Base-by-base conservation (phyloP, 2,113 vertebrate species). In the Ia io region DNA sequence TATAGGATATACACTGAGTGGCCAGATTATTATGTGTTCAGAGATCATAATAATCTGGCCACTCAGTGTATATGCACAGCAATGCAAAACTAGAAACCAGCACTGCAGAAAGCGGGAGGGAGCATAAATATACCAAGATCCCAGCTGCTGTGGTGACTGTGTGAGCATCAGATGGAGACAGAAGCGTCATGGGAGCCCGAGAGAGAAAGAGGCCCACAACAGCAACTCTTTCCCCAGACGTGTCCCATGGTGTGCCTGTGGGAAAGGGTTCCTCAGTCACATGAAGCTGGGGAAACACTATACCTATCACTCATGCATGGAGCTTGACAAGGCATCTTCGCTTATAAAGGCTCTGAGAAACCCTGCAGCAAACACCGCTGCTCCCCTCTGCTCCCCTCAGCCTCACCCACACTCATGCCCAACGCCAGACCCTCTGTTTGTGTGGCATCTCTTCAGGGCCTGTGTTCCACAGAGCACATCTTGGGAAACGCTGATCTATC, bases 1-100 rank as follows among this genome's bases (percentile, higher is more conserved):
- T 56, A 56, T 56, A 56, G 53, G 53, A 8, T 56, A 56, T 20
- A 56, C 53, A 56, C 53, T 56, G 53, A 56, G 20, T 56, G 53
- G 18, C 18, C 53, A 56, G 53, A 56, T 56, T 56, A 56, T 56
- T 56, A 56, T 56, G 53, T 20, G 18, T 56, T 56, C 18, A 22
- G 53, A 56, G 53, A 56, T 56, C 18, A 22, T 56, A 18, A 22
- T 56, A 6, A 56, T 56, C 53, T 56, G 20, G 53, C 53, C 53
- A 56, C 53, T 56, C 53, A 56, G 53, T 56, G 7, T 22, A 20
- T 56, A 74, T 20, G 56, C 16, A 76, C 74, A 79, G 65, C 67
- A 74, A 74, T 95, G 80, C 6, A 32, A 63, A 95, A 90, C 47
- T 65, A 88, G 56, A 85, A 93, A 42, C 17, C 88, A 94, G 56